Evolutionary conservation across 2,113 vertebrate genomes (phyloP), one percentile per base, ranked within the genome.

Genomic region (Gopherus evgoodei): DNA sequence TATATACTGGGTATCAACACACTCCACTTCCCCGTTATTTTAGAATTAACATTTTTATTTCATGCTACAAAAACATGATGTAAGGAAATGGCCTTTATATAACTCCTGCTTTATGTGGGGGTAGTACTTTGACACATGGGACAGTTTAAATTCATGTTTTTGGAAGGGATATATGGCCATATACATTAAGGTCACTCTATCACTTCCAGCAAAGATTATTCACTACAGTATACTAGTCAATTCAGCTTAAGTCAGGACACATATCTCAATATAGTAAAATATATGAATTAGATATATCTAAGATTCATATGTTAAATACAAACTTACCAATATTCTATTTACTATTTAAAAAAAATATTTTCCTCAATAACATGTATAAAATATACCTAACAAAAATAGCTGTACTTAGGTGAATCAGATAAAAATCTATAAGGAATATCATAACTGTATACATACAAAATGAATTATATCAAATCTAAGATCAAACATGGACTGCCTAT

Each of bases 41-140:
- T 59, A 93, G 62, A 94, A 54, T 62, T 42, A 89, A 38, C 29
- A 31, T 31, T 92, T 83, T 87, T 88, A 84, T 91, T 93, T 80
- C 59, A 91, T 0, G 0, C 17, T 79, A 72, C 53, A n/a, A 50
- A 87, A 80, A 49, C 47, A 9, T 78, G 31, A 50, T 90, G 90
- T 90, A 29, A 84, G 47, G 56, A 90, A 54, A 29, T 1, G 4
- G 38, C 12, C 8, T 49, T 72, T 88, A 91, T 88, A 87, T 24
- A 91, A 88, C 80, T 44, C 5, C 49, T 93, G 62, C 17, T 94
- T 81, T 84, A 81, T 17, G 25, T 65, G 47, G 90, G 81, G 31
- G 8, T 88, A 56, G 79, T 59, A 84, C 38, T 76, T 86, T 25
- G 19, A 78, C 6, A 22, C 76, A 50, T n/a, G 59, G 5, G 85